Evolutionary conservation across 1,140 invertebrate genomes (phyloP), one percentile per base, ranked within the genome.

Genomic region (Achroia grisella): DNA sequence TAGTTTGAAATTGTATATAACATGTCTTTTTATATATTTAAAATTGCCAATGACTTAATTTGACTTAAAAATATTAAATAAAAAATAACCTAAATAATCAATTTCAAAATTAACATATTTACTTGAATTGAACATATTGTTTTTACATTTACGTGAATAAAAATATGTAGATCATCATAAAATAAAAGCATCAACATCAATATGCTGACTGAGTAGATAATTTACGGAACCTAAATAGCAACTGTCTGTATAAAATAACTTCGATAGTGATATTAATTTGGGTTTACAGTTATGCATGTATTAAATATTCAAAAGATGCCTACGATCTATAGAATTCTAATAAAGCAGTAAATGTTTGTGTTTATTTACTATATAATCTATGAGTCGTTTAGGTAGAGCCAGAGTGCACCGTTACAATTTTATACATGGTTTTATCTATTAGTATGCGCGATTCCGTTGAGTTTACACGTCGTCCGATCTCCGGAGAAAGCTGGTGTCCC

Each of bases 361-460:
- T 75, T 71, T 75, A 77, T 78, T 71, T 75, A 66, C 55, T 17
- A 53, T 46, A 58, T 49, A 53, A 69, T 52, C 49, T 53, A 70
- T 62, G 51, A 55, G 54, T 63, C 50, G 44, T 47, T 52, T 50
- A 49, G 39, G 52, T 66, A 62, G 67, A 68, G 64, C 55, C 56
- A 60, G 68, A 56, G 48, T 69, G 62, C 58, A 80, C 78, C 80
- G 78, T 84, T 84, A 80, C 68, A 66, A 72, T 78, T 72, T 75
- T 68, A 78, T 71, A 74, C 67, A 53, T 67, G 57, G 62, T 56
- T 58, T 23, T 70, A 70, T 71, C 55, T 68, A 77, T 79, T 82
- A 79, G 66, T 73, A 71, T 79, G 68, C 70, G 55, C 53, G 49
- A 55, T 70, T 75, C 68, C 64, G 74, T 71, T 71, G 62, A 61